Evolutionary conservation across 2,888 invertebrate species (phyloP).

Genomic region (Bursaphelenchus okinawaensis): DNA sequence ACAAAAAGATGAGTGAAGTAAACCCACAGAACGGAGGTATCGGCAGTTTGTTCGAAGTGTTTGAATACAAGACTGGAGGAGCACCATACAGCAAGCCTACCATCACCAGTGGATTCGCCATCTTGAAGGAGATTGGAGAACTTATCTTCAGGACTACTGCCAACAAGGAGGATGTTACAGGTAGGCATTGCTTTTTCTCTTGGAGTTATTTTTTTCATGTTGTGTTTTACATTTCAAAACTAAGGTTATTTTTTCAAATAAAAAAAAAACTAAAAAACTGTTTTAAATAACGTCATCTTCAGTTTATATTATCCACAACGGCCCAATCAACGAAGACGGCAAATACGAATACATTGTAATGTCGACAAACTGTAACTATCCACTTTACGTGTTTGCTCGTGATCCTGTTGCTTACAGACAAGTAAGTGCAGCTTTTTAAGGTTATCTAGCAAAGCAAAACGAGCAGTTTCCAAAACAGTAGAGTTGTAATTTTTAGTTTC

Average conservation of each 20-base stretch:
- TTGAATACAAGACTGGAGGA: constrained; percentile 58
- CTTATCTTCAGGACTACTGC: constrained; percentile 56
- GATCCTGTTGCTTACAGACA: constrained; percentile 57
- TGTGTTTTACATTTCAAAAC: too few relatives aligned
- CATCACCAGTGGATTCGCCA: constrained; percentile 57
- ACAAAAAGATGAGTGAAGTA: constrained; percentile 54
- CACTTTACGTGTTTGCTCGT: constrained; percentile 57
- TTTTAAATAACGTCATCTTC: constrained; percentile 15
- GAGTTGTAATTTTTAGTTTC: too few relatives aligned
- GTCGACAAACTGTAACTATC: constrained; percentile 58
- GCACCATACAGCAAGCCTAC: constrained; percentile 56
- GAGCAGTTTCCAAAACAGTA: too few relatives aligned
- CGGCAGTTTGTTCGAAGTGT: constrained; percentile 55
- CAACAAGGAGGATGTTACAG: constrained; percentile 55
- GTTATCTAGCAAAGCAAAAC: too few relatives aligned
- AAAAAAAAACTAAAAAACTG: not conserved
- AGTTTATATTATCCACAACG: constrained; percentile 55
- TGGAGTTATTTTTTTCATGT: too few relatives aligned
- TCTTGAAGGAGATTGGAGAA: constrained; percentile 55
- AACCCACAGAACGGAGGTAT: constrained; percentile 42
- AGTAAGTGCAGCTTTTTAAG: too few relatives aligned
- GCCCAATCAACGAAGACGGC: constrained; percentile 47
- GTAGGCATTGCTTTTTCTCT: too few relatives aligned
- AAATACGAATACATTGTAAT: constrained; percentile 57
- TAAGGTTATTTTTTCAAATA: not conserved